phyloP scores from a whole-genome alignment of 2,113 vertebrate genomes.

The Panurus biarmicus region DNA sequence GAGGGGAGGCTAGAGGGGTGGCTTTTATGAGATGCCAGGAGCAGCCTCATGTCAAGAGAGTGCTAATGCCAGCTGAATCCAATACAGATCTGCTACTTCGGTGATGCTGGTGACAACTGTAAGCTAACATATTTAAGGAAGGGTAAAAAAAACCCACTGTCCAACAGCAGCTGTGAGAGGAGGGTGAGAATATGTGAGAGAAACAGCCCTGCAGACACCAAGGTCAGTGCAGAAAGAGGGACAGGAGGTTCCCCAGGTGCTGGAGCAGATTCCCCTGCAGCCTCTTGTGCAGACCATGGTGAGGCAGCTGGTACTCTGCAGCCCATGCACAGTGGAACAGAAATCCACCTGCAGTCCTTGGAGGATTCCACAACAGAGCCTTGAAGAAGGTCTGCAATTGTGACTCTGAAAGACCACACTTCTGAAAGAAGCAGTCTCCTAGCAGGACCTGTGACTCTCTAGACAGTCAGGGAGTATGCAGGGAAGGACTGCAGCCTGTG shows the following conservation, averaged over 20 bases:
- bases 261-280: not conserved
- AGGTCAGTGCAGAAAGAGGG: not conserved
- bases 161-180: not conserved
- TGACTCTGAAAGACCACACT: rapidly evolving
- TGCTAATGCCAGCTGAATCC: not conserved
- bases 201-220: not conserved
- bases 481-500: not conserved
- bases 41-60: rapidly evolving
- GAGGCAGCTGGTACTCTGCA: not conserved
- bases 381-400: not conserved
- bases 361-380: not conserved
- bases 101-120: not conserved
- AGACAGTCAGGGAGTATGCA: not conserved
- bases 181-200: not conserved
- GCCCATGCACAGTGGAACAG: not conserved
- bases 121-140: not conserved
- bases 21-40: not conserved
- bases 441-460: not conserved
- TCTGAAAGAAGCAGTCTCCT: not conserved
- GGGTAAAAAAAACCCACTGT: not conserved
- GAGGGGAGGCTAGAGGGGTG: not conserved
- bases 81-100: rapidly evolving
- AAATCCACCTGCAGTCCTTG: not conserved
- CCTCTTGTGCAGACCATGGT: not conserved
- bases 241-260: not conserved